Percentiles rank a stretch among this genome's conserved stretches.
Evolutionary conservation across 2,797 vertebrate genomes (phyloP).

Genomic region (Spinibarbus caldwelli): DNA sequence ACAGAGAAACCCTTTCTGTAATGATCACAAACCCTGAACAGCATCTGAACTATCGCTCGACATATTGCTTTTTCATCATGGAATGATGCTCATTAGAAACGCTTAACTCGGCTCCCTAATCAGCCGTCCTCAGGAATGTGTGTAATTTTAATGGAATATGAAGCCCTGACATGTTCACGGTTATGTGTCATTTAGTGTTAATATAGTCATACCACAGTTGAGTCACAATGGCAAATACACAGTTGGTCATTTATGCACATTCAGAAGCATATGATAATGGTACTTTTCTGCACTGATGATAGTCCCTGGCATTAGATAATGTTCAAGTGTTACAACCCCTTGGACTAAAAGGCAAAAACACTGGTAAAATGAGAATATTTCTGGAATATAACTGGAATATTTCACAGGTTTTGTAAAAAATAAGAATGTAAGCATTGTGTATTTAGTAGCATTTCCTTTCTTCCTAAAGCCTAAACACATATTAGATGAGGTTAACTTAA

Average conservation of each 20-base stretch:
- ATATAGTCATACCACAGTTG: background rate
- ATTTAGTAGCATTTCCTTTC: conserved; percentile 3
- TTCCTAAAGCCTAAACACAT: conserved; percentile 1
- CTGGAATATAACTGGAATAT: conserved; percentile 41
- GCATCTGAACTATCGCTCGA: background rate
- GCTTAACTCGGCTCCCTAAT: background rate
- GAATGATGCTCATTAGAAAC: too few species aligned
- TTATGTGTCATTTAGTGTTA: background rate
- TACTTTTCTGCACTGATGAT: background rate
- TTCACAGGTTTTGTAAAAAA: conserved; percentile 55
- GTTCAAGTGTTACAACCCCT: conserved; percentile 15
- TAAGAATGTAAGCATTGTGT: background rate
- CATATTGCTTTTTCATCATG: background rate
- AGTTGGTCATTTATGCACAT: conserved; percentile 13
- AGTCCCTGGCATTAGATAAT: conserved; percentile 4
- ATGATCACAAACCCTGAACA: background rate
- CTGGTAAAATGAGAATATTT: conserved; percentile 27
- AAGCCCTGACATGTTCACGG: background rate
- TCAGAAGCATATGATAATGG: conserved; percentile 16
- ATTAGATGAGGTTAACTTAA: background rate
- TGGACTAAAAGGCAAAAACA: conserved; percentile 42
- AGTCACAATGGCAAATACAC: conserved; percentile 17
- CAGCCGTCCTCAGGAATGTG: background rate
- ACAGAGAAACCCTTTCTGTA: conserved; percentile 23
- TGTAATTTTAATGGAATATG: background rate